Base-by-base conservation (phyloP, 2,888 invertebrate genomes). In the Trissolcus brochymenae region DNA sequence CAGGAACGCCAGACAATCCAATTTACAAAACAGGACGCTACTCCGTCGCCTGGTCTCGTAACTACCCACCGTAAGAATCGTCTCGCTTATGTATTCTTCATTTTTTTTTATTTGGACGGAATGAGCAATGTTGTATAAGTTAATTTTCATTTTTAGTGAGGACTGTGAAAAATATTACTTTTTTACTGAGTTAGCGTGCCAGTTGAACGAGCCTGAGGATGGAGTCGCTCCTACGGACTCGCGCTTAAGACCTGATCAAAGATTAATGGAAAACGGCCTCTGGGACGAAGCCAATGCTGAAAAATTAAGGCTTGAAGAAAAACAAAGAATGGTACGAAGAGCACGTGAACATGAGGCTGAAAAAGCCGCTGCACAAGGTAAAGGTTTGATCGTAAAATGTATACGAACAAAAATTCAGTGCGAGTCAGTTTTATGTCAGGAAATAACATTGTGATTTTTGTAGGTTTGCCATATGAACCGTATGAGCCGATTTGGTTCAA, bases 191-290 rank as follows among this genome's bases (percentile, higher is more conserved):
- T 91, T 99, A 84, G 98, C 99, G 65, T 95, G 98, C 87, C 98
- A 99, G 90, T 91, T 99, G 83, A 99, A 99, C 90, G 99, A 99
- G 90, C 92, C 92, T 54, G 99, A 99, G 90, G 93, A 94, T 4
- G 95, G 93, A 77, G 94, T 99, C 29, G 98, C 98, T 60, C 98
- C 98, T 9, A 98, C 99, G 0, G 99, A 99, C 91, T 94, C 96
- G 62, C 93, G 98, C 40, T 90, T 92, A 62, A 92, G 99, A 68
- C 99, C 99, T 72, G 99, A 99, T 92, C 99, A 99, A 91, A 93
- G 99, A 61, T 92, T 98, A 82, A 99, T 99, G 99, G 98, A 99
- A 90, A 93, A 95, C 78, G 98, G 97, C 2, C 91, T 92, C 65
- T 97, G 98, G 96, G 95, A 98, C 85, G 95, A 95, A 79, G 97